phyloP scores from a whole-genome alignment of 2,797 vertebrate species.

The Chelmon rostratus region DNA sequence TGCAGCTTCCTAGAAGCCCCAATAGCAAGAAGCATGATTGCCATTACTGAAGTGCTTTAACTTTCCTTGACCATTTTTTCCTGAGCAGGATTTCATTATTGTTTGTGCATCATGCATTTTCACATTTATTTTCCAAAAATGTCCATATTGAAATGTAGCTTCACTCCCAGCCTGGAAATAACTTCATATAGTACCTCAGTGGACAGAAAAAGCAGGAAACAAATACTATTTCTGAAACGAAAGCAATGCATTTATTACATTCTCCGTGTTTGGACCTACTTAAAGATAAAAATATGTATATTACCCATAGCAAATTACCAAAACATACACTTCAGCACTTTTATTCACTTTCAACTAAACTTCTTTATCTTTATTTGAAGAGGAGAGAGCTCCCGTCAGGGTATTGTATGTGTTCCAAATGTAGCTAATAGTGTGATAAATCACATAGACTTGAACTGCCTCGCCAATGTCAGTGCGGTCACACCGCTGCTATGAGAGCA shows the following conservation, averaged over 20 bases:
- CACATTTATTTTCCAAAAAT: slow-evolving; percentile 1
- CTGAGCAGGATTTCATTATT: slow-evolving; percentile 23
- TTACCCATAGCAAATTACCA: slow-evolving; percentile 1
- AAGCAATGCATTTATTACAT: not conserved
- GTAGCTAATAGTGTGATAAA: slow-evolving; percentile 77
- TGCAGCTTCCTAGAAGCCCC: slow-evolving; percentile 6
- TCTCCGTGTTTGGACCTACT: not conserved
- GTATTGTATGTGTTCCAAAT: slow-evolving; percentile 67
- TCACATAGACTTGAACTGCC: slow-evolving; percentile 67
- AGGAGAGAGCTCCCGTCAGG: slow-evolving; percentile 38
- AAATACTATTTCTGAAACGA: not conserved
- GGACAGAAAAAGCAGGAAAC: not conserved
- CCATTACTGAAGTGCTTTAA: slow-evolving; percentile 26
- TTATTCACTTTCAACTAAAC: slow-evolving; percentile 52
- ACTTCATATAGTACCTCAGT: not conserved
- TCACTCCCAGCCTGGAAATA: slow-evolving; percentile 26
- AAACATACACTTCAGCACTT: slow-evolving; percentile 40
- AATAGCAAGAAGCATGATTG: slow-evolving; percentile 36
- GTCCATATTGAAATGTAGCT: not conserved
- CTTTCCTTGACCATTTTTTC: slow-evolving; percentile 28
- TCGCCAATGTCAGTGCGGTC: slow-evolving; percentile 74
- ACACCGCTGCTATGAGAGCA: slow-evolving; percentile 33
- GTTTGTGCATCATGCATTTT: slow-evolving; percentile 40
- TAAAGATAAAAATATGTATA: not conserved
- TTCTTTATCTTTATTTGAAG: slow-evolving; percentile 50